Percentiles rank a stretch among this genome's conserved stretches.
Evolutionary conservation across 2,888 invertebrate species (phyloP).

Genomic region (Xestia ashworthii): DNA sequence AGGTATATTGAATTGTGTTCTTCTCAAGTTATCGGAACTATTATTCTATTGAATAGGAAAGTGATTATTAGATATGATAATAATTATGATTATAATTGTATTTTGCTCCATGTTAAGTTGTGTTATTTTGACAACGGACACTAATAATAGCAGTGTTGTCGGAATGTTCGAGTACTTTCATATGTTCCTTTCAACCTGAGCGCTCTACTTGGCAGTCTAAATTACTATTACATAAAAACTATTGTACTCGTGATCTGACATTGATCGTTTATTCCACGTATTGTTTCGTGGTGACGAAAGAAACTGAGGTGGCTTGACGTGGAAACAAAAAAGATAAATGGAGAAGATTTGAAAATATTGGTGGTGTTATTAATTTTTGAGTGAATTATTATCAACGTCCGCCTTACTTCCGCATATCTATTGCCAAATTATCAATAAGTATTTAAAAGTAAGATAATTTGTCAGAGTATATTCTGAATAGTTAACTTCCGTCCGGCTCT

Average conservation of each 20-base stretch:
- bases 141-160: conserved; percentile 71
- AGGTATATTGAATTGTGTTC: neutral
- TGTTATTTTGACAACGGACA: conserved; percentile 66
- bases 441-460: neutral
- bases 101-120: conserved; percentile 47
- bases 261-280: conserved; percentile 73
- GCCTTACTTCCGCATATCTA: neutral
- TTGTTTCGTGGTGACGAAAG: conserved; percentile 55
- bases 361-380: neutral
- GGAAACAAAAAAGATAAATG: conserved; percentile 25
- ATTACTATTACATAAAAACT: conserved; percentile 75
- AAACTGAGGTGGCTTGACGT: conserved; percentile 40
- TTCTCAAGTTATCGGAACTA: conserved; percentile 9
- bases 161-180: conserved; percentile 59
- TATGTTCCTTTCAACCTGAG: conserved; percentile 36
- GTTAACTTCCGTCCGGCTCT: too few relatives aligned
- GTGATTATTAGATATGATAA: conserved; percentile 46
- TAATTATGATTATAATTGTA: conserved; percentile 34
- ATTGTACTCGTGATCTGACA: conserved; percentile 78
- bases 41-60: conserved; percentile 49
- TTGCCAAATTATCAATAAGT: neutral
- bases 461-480: neutral
- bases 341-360: neutral
- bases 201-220: conserved; percentile 61
- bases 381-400: neutral